Base-by-base conservation (phyloP, 2,113 vertebrate genomes). In the Misgurnus anguillicaudatus region DNA sequence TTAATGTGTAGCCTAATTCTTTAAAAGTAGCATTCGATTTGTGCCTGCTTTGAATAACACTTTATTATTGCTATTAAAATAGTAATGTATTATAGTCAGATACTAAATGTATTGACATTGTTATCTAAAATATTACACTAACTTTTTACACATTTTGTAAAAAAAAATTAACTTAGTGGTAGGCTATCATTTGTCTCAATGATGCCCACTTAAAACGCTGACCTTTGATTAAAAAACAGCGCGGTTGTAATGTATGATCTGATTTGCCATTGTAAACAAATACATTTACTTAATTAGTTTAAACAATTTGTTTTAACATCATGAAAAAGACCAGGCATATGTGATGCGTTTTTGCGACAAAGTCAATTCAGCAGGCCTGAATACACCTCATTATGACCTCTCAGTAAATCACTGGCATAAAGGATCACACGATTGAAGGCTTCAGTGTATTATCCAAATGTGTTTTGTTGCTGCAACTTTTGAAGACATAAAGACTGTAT, bases 281-380 rank as follows among this genome's bases (percentile, higher is more conserved):
- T 41, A 17, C 8, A 19, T 55, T 31, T 31, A 31, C 24, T 31
- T 31, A 31, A 31, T 31, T 31, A 31, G 24, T 31, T 31, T 31
- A 31, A 60, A 21, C 11, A 58, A 3, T 57, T 57, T 8, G 17
- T 57, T 57, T 41, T 21, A 19, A 2, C 14, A 57, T 1, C 42
- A 11, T 42, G 17, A 42, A 71, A 55, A 55, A 58, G 3, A 21
- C 0, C 31, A 9, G 16, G 24, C 24, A 19, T 39, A 7, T 19
- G 64, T 42, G 9, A 66, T 2, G 5, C 2, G 0, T 3, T 19
- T 73, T 58, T 41, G 55, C 24, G 53, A 9, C 6, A 42, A 21
- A 38, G 38, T 72, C n/a, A 58, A 21, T n/a, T 72, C 38, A 21
- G 41, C 53, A 73, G 70, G 70, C 53, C 69, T 17, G 5, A 9